Evolutionary conservation across 92 coral and sea anemone genomes (phyloP).

Genomic region (Diadumene lineata): DNA sequence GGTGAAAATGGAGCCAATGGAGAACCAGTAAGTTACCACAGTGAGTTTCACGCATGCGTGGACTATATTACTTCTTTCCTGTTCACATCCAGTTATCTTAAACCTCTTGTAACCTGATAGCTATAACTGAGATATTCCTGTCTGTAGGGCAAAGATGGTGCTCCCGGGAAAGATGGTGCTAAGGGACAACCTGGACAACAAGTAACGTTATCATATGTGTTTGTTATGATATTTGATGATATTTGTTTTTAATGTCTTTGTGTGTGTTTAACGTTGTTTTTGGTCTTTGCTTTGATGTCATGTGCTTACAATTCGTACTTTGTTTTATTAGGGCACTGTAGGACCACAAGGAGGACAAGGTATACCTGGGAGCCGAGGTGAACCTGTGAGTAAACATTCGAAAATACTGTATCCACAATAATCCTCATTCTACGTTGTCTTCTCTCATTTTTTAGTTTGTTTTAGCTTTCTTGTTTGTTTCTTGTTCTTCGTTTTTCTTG

Average conservation of each 20-base stretch:
- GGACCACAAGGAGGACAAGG: conserved; percentile 73
- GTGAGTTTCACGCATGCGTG: conserved; percentile 32
- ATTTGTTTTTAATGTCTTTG: not conserved
- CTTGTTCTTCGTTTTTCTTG: not conserved
- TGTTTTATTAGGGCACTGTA: conserved; percentile 50
- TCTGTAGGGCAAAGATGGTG: conserved; percentile 46
- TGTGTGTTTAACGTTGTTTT: not conserved
- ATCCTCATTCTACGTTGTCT: not conserved
- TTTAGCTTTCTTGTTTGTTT: not conserved
- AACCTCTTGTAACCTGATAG: not conserved
- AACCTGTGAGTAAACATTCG: conserved; percentile 39
- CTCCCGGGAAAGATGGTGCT: conserved; percentile 42
- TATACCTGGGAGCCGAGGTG: conserved; percentile 60
- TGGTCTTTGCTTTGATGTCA: not conserved
- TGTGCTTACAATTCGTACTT: not conserved
- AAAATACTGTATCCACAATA: too few species aligned
- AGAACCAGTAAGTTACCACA: conserved; percentile 39
- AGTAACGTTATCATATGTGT: conserved; percentile 17
- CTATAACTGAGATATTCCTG: not conserved
- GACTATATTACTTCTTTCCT: not conserved
- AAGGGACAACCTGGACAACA: conserved; percentile 56
- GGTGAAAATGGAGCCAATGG: conserved; percentile 57
- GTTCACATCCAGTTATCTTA: not conserved
- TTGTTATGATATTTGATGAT: not conserved
- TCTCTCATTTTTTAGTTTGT: not conserved